These are phyloP conservation scores for Echinops telfairi DNA, from an alignment of 2,113 vertebrate species.

Conservation along the genomic window DNA sequence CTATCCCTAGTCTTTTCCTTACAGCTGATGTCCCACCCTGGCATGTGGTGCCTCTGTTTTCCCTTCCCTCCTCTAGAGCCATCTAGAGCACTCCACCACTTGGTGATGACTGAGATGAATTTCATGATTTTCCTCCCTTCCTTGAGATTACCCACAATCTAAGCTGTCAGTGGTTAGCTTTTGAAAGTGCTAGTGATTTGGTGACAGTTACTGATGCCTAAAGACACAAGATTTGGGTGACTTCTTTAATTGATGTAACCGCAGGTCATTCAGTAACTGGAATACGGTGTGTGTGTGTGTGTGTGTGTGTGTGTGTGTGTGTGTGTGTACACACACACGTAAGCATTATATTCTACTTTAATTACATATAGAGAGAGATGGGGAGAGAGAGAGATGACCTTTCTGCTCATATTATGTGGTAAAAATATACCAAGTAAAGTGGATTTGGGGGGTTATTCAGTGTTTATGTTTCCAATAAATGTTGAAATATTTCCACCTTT, in stretches of 20 bases:
- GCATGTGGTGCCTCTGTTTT: neutral
- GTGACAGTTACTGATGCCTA: neutral
- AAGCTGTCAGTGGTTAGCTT: constrained; percentile 38
- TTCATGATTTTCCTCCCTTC: neutral
- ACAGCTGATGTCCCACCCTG: neutral
- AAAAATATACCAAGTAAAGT: constrained; percentile 3
- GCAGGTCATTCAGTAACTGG: neutral
- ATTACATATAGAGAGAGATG: too few relatives aligned
- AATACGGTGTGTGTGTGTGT: neutral
- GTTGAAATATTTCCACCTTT: constrained; percentile 45
- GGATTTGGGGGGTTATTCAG: neutral
- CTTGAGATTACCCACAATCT: neutral
- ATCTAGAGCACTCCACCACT: neutral
- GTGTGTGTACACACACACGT: too few relatives aligned
- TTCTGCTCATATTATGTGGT: neutral
- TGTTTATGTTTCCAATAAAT: constrained; percentile 36
- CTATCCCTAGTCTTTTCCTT: neutral
- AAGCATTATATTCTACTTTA: too few relatives aligned
- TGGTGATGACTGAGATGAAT: neutral
- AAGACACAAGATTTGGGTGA: neutral
- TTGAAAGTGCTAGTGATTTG: neutral
- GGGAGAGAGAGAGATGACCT: neutral
- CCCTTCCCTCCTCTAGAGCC: too few relatives aligned
- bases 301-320: too few relatives aligned
- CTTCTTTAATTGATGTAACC: constrained; percentile 12